Base-by-base conservation (phyloP, 1,140 invertebrate species). In the Drosophila nigromelanica region DNA sequence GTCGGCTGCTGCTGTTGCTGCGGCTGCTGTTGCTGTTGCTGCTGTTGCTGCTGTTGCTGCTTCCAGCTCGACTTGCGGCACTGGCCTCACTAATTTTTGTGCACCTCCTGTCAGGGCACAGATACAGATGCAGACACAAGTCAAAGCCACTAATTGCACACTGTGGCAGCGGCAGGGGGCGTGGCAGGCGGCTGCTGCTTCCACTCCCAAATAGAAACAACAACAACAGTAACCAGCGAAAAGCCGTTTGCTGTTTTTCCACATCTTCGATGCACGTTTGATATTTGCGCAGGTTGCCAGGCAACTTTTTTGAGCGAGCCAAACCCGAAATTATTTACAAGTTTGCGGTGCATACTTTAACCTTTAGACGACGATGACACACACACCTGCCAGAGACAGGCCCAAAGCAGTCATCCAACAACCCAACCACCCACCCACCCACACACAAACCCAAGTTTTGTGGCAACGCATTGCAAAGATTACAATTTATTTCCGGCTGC, bases 251-350 rank as follows among this genome's bases (percentile, higher is more conserved):
- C 67, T 12, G 60, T 55, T 76, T 80, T 77, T 80, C 76, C 76
- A 73, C 70, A 73, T 75, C 75, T 76, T 76, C 72, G 73, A 66
- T 78, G 75, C 81, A 79, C 77, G 82, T 85, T 85, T 85, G 81
- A 87, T 85, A 85, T 85, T 86, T 73, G 81, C 81, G 61, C 81
- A 80, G 81, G 80, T 86, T 86, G 77, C 80, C 63, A 62, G 70
- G 77, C 81, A 85, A 87, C 64, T 86, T 85, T 86, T 74, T 63
- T 50, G 39, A 61, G 51, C 69, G 54, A 73, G 78, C 75, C 79
- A 81, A 81, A 77, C 78, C 79, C 73, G 82, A 85, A 87, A 78
- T 85, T 85, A 85, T 87, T 85, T 85, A 86, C 81, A 85, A 85
- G 73, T 80, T 82, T 73, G 59, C 33, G 52, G 47, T 45, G 48